Conservation (phyloP, 2,888 invertebrate species). For the Argynnis bischoffii region DNA sequence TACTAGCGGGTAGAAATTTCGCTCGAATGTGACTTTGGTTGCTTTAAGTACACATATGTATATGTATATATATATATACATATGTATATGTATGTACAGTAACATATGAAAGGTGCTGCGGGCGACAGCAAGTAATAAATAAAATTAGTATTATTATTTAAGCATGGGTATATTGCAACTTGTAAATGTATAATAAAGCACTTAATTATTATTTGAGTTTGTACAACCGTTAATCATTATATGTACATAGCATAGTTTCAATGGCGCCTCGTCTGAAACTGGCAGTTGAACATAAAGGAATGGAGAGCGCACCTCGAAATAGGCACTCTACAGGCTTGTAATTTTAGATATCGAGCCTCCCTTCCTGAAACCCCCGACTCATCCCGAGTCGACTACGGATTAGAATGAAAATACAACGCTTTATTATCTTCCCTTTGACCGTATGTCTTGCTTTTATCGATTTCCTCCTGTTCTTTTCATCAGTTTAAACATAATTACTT, state of each 20-base stretch:
- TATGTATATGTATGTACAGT: no score
- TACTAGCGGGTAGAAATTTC: no score
- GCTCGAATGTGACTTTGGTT: no score
- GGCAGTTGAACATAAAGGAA: conserved; percentile 76
- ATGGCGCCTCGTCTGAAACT: conserved; percentile 71
- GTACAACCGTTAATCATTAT: conserved; percentile 55
- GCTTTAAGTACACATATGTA: no score
- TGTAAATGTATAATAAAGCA: conserved; percentile 6
- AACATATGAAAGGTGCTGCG: no score
- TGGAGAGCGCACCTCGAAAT: conserved; percentile 69
- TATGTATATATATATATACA: no score
- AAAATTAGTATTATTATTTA: neutral
- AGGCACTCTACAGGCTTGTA: conserved; percentile 77
- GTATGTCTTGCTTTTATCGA: conserved; percentile 70
- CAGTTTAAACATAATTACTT: conserved; percentile 53
- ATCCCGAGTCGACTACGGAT: conserved; percentile 65
- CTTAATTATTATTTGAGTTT: conserved; percentile 24
- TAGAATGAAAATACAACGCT: conserved; percentile 79
- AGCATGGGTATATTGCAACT: neutral
- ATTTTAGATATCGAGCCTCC: conserved; percentile 78
- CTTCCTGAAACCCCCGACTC: conserved; percentile 60
- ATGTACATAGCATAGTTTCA: conserved; percentile 68
- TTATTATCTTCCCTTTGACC: conserved; percentile 78
- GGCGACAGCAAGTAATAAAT: no score
- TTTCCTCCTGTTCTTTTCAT: conserved; percentile 54